A percentile compares a stretch with the other conserved stretches of the same genome.
Evolutionary conservation across 2,113 vertebrate species (phyloP).

Genomic region (Chionodraco myersi): DNA sequence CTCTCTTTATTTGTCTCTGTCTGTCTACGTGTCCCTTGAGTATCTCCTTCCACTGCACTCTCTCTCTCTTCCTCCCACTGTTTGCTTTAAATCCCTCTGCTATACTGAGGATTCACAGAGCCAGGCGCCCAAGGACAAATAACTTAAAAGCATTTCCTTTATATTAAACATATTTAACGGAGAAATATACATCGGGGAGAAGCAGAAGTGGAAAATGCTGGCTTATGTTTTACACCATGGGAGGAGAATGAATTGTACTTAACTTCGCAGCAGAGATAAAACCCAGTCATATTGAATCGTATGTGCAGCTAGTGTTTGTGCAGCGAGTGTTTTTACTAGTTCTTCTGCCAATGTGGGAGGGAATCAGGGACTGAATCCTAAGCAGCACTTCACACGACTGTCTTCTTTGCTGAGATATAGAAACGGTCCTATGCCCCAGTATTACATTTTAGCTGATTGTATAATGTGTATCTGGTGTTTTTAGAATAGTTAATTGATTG

Average conservation of each 20-base stretch:
- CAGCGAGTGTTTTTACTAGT: too few relatives aligned
- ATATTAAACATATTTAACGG: constrained; percentile 23
- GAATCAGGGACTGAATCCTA: constrained; percentile 1
- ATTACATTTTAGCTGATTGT: too few relatives aligned
- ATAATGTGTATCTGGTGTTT: too few relatives aligned
- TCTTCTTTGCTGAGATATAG: not conserved
- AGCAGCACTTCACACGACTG: not conserved
- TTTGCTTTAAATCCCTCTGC: constrained; percentile 49
- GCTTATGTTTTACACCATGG: constrained; percentile 1
- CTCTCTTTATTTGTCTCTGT: constrained; percentile 12
- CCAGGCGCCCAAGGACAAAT: constrained; percentile 39
- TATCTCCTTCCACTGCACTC: constrained; percentile 20
- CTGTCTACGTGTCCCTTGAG: constrained; percentile 26
- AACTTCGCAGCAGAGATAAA: constrained; percentile 8
- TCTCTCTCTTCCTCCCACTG: constrained; percentile 34
- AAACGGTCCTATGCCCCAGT: too few relatives aligned
- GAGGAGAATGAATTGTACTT: constrained; percentile 2
- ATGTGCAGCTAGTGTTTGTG: not conserved
- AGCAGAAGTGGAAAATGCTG: constrained; percentile 1
- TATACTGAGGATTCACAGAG: constrained; percentile 11
- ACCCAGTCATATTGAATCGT: not conserved
- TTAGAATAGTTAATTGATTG: too few relatives aligned
- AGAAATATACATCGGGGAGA: constrained; percentile 26
- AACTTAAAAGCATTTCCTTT: constrained; percentile 25
- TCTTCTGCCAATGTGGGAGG: not conserved